Base-by-base conservation (phyloP, 2,888 invertebrate species). In the Leucania comma region DNA sequence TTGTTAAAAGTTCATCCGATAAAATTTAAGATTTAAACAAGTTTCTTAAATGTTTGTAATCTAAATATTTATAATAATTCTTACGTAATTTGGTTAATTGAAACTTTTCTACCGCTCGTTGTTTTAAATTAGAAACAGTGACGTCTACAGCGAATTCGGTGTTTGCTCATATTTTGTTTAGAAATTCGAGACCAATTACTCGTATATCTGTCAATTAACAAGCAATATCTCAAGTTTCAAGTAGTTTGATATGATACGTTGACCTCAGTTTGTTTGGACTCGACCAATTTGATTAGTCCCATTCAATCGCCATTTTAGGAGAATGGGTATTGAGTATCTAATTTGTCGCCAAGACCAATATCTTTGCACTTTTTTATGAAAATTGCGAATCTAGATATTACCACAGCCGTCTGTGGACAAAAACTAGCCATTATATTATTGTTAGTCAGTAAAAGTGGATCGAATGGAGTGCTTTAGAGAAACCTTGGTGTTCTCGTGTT, bases 391-490 rank as follows among this genome's bases (percentile, higher is more conserved):
- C 84, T 86, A 84, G 83, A 83, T 80, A 75, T 85, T 83, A 80
- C 83, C 77, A 78, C 81, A 81, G 81, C 68, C 65, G 68, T 59
- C 77, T 79, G 80, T 61, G 62, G 68, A 84, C 86, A 87, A 89
- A 90, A 88, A 90, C 78, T 81, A 59, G 68, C 72, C 80, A 83
- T 85, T 84, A 86, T 84, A 86, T 83, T 85, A 84, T 87, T 87
- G 84, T 84, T 75, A 80, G 73, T 75, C 79, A 80, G 87, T 83
- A 91, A 91, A 92, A 90, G 89, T 91, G 81, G 88, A 87, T 85
- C 86, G 86, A 87, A 87, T 88, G 78, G 75, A 80, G 81, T 81
- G 85, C 72, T 85, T 75, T 84, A 81, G 87, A 85, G 88, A 89
- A 90, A 90, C 88, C 85, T 88, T 87, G 86, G 86, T 83, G 80